Evolutionary conservation across 2,113 vertebrate species (phyloP).

Genomic region (Phyllostomus hastatus): DNA sequence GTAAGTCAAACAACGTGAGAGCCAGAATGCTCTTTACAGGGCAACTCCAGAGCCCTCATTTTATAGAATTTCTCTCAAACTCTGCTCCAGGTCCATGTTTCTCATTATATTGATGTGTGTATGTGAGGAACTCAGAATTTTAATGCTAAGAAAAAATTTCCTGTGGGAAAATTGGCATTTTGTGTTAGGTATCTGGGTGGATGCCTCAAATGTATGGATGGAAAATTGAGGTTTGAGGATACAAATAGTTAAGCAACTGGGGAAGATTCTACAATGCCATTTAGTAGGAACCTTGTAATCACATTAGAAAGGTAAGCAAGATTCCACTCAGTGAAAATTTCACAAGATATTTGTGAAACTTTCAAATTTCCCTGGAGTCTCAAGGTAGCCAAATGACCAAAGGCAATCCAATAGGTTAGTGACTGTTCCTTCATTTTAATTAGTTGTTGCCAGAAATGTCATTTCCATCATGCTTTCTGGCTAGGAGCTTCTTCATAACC

Average conservation of each 20-base stretch:
- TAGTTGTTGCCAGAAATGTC: not conserved
- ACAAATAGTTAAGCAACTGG: not conserved
- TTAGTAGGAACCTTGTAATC: not conserved
- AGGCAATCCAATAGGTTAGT: not conserved
- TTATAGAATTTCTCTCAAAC: slow-evolving; percentile 36
- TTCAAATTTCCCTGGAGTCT: not conserved
- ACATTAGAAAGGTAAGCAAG: slow-evolving; percentile 39
- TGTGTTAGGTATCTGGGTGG: not conserved
- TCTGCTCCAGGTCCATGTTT: not conserved
- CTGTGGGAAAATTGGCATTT: not conserved
- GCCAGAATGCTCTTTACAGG: not conserved
- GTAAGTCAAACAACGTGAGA: slow-evolving; percentile 24
- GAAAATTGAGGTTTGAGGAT: not conserved
- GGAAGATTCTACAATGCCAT: not conserved
- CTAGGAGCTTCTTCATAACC: not conserved
- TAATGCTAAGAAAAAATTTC: slow-evolving; percentile 15
- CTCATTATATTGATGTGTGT: not conserved
- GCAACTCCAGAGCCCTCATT: not conserved
- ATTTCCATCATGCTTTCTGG: slow-evolving; percentile 29
- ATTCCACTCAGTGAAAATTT: not conserved
- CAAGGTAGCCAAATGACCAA: not conserved
- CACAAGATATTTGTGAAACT: slow-evolving; percentile 34
- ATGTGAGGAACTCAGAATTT: slow-evolving; percentile 3
- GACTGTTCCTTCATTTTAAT: slow-evolving; percentile 37
- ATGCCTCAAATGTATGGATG: not conserved